A percentile compares a stretch with the other conserved stretches of the same genome.
Conservation (phyloP, 2,888 invertebrate species). For the Beris morrisii region DNA sequence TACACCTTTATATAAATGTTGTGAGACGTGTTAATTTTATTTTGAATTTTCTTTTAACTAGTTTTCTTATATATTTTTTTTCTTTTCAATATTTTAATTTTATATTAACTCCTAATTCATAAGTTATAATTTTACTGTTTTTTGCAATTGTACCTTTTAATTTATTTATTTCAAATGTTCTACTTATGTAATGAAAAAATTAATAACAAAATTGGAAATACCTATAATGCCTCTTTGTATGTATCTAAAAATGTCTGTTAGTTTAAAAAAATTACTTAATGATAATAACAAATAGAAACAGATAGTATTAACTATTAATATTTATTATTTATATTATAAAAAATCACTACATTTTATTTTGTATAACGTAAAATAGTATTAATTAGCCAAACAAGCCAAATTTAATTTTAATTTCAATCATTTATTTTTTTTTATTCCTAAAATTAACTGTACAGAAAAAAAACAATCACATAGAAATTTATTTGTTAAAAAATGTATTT, state of each 20-base stretch:
- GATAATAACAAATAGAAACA: slow-evolving; percentile 4
- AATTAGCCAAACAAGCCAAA: slow-evolving; percentile 12
- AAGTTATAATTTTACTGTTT: no score
- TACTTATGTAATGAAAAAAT: no score
- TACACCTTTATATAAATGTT: slow-evolving; percentile 41
- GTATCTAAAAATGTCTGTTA: slow-evolving; percentile 8
- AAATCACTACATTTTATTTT: not conserved
- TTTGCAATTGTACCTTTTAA: no score
- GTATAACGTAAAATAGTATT: no score
- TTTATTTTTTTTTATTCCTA: no score
- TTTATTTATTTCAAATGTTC: no score
- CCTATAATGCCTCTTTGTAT: no score
- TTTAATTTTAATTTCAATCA: slow-evolving; percentile 14
- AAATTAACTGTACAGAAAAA: no score
- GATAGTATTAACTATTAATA: not conserved
- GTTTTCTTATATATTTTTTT: slow-evolving; percentile 1
- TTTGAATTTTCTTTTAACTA: slow-evolving; percentile 2
- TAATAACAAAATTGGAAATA: no score
- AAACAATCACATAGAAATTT: no score
- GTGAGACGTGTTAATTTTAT: slow-evolving; percentile 42
- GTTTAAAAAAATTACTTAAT: not conserved
- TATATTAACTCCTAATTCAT: not conserved
- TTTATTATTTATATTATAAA: slow-evolving; percentile 1
- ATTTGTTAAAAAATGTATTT: no score
- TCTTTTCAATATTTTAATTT: not conserved